Percentiles rank a stretch among this genome's conserved stretches.
phyloP scores from a whole-genome alignment of 2,113 vertebrate species.

The Coregonus clupeaformis region DNA sequence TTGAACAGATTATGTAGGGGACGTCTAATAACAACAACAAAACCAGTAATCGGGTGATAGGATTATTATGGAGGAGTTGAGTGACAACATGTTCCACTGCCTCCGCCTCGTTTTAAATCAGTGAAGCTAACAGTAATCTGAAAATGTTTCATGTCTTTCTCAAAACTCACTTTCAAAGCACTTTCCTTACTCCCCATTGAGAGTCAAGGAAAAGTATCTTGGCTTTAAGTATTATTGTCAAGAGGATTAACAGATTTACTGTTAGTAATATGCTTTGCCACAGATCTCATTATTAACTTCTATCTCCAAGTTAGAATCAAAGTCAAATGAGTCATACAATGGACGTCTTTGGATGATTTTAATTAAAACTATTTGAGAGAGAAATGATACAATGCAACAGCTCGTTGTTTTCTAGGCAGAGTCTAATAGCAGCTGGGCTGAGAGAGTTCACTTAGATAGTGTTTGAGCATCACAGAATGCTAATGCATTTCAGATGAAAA shows the following conservation, averaged over 20 bases:
- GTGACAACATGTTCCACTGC: not conserved
- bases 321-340: conserved; percentile 50
- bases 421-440: conserved; percentile 5
- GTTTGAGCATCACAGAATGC: conserved; percentile 55
- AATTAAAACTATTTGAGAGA: conserved; percentile 55
- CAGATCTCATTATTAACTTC: conserved; percentile 40
- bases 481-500: conserved; percentile 50
- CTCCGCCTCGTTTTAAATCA: conserved; percentile 4
- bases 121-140: conserved; percentile 12
- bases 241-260: conserved; percentile 59
- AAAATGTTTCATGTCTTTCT: conserved; percentile 17
- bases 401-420: conserved; percentile 16
- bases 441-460: conserved; percentile 35
- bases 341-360: conserved; percentile 57
- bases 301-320: conserved; percentile 59
- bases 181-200: conserved; percentile 8
- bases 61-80: conserved; percentile 30
- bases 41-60: conserved; percentile 21
- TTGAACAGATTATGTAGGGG: conserved; percentile 19
- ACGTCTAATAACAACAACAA: conserved; percentile 30
- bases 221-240: conserved; percentile 46
- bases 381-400: conserved; percentile 42
- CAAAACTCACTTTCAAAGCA: conserved; percentile 19
- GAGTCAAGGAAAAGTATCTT: conserved; percentile 37
- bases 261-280: conserved; percentile 37